Percentiles rank a stretch among this genome's conserved stretches.
These are phyloP conservation scores for Cerastoderma edule DNA, from an alignment of 2,888 invertebrate species.

Conservation along the genomic window DNA sequence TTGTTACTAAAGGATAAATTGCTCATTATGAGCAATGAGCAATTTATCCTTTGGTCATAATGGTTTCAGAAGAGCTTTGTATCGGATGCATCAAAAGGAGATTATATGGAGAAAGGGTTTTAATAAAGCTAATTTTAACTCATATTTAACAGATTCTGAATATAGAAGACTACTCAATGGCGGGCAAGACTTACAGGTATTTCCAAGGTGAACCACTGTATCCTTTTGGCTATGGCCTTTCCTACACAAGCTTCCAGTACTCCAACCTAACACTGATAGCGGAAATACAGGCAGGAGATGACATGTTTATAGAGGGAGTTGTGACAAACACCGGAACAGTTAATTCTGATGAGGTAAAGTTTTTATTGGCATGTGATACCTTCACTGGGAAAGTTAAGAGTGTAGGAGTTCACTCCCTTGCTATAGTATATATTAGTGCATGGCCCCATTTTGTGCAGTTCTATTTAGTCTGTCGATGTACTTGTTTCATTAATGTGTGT, in stretches of 20 bases:
- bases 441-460: too few relatives aligned
- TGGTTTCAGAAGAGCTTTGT: constrained; percentile 5
- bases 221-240: constrained; percentile 76
- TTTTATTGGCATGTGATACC: too few relatives aligned
- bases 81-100: neutral
- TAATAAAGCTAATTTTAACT: neutral
- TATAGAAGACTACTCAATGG: constrained; percentile 75
- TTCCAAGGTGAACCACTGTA: constrained; percentile 70
- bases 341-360: constrained; percentile 77
- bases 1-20: constrained; percentile 1
- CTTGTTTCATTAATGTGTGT: too few relatives aligned
- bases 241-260: constrained; percentile 68
- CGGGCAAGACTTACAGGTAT: constrained; percentile 79
- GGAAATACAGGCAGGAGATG: constrained; percentile 64
- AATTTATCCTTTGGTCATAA: constrained; percentile 4
- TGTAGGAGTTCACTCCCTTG: too few relatives aligned
- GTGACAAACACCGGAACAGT: constrained; percentile 73
- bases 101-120: neutral
- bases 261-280: constrained; percentile 37
- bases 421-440: too few relatives aligned
- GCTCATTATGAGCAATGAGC: constrained; percentile 6
- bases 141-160: constrained; percentile 60
- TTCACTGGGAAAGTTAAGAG: too few relatives aligned
- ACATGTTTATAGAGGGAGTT: constrained; percentile 62
- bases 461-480: too few relatives aligned